These are phyloP conservation scores for Cephonodes hylas DNA, from an alignment of 2,888 invertebrate species.

Conservation along the genomic window DNA sequence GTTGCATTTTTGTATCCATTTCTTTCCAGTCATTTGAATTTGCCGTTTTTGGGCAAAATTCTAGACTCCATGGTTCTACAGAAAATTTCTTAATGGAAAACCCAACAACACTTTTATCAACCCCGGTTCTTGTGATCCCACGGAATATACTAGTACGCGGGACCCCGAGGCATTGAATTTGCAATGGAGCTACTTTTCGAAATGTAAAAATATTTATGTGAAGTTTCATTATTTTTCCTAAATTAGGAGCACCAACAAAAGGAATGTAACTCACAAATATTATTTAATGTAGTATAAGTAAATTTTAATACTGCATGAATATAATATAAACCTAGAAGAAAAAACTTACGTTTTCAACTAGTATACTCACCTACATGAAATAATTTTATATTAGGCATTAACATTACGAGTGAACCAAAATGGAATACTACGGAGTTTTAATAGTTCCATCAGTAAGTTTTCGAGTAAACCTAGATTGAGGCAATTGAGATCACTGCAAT, in stretches of 20 bases:
- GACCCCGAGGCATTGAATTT: too few relatives aligned
- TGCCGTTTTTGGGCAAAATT: too few relatives aligned
- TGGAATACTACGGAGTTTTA: not conserved
- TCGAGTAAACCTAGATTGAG: conserved; percentile 11
- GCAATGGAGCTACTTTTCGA: too few relatives aligned
- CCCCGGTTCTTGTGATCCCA: too few relatives aligned
- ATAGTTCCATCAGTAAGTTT: conserved; percentile 2
- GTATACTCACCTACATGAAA: not conserved
- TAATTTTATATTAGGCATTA: too few relatives aligned
- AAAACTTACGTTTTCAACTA: not conserved
- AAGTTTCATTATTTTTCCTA: not conserved
- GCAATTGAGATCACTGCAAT: conserved; percentile 32
- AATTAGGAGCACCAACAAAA: not conserved
- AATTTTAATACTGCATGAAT: not conserved
- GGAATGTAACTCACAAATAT: not conserved
- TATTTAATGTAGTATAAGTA: not conserved
- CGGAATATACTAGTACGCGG: too few relatives aligned
- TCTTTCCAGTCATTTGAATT: too few relatives aligned
- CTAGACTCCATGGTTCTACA: too few relatives aligned
- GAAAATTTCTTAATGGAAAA: too few relatives aligned
- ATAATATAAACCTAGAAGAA: not conserved
- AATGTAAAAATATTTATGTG: not conserved
- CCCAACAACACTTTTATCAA: too few relatives aligned
- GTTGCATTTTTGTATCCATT: too few relatives aligned
- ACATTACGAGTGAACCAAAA: not conserved